Evolutionary conservation across 2,888 invertebrate genomes (phyloP).

Genomic region (Clivina fossor): DNA sequence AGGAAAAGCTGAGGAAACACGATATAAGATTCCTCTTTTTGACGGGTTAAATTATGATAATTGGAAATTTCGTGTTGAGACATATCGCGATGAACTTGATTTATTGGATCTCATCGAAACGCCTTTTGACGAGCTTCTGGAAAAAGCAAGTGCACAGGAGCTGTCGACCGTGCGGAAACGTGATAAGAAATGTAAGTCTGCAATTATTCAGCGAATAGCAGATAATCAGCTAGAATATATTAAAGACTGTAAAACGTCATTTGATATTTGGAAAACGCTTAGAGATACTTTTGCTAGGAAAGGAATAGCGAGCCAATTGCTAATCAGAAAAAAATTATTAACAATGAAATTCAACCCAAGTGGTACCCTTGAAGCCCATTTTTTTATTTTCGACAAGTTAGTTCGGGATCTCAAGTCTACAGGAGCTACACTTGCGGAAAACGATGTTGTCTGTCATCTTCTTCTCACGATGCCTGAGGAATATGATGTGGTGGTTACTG

Average conservation of each 20-base stretch:
- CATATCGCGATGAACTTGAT: constrained; percentile 31
- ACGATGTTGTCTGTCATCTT: constrained; percentile 39
- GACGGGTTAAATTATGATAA: constrained; percentile 35
- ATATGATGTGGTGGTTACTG: constrained; percentile 40
- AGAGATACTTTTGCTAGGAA: constrained; percentile 39
- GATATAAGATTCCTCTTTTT: constrained; percentile 30
- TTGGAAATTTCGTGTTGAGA: constrained; percentile 37
- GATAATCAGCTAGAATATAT: constrained; percentile 43
- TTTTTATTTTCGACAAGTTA: constrained; percentile 40
- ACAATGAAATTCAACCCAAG: constrained; percentile 30
- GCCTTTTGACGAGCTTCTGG: not conserved
- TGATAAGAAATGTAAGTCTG: constrained; percentile 40
- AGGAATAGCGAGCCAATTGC: constrained; percentile 41
- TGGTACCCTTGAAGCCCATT: constrained; percentile 35
- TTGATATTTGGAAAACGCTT: constrained; percentile 39
- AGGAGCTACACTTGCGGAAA: constrained; percentile 37
- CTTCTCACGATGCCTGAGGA: constrained; percentile 22
- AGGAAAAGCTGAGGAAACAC: not conserved
- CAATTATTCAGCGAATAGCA: constrained; percentile 41
- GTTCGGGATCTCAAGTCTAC: constrained; percentile 38
- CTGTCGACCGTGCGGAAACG: not conserved
- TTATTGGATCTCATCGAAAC: constrained; percentile 24
- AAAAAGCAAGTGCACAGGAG: not conserved
- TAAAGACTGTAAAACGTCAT: constrained; percentile 40
- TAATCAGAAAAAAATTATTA: constrained; percentile 38